Evolutionary conservation across 2,888 invertebrate genomes (phyloP).

Genomic region (Megastigmus dorsalis): DNA sequence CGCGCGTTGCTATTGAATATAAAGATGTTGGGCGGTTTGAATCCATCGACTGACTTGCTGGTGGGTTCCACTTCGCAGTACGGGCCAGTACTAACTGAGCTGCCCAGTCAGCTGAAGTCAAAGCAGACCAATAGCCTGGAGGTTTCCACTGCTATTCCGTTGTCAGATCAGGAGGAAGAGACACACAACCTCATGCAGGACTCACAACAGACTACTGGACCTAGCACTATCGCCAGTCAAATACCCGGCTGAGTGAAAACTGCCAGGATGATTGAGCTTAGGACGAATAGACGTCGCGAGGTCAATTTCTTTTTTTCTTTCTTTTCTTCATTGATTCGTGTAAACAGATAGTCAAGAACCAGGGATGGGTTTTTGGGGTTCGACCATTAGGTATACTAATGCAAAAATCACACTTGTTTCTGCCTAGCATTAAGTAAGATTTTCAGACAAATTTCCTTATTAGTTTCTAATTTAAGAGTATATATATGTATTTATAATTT

Average conservation of each 20-base stretch:
- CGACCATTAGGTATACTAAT: slow-evolving; percentile 15
- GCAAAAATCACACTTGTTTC: background rate
- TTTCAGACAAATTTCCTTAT: slow-evolving; percentile 26
- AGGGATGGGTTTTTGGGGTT: slow-evolving; percentile 41
- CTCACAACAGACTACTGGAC: slow-evolving; percentile 59
- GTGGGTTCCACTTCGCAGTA: slow-evolving; percentile 75
- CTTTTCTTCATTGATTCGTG: slow-evolving; percentile 44
- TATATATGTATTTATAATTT: background rate
- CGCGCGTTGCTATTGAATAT: slow-evolving; percentile 69
- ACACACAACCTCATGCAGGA: slow-evolving; percentile 72
- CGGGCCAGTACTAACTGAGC: slow-evolving; percentile 74
- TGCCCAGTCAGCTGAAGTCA: slow-evolving; percentile 70
- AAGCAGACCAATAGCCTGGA: slow-evolving; percentile 64
- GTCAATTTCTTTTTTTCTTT: slow-evolving; percentile 49
- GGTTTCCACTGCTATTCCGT: slow-evolving; percentile 63
- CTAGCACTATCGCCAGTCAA: slow-evolving; percentile 63
- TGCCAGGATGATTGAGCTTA: slow-evolving; percentile 1
- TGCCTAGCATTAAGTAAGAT: slow-evolving; percentile 12
- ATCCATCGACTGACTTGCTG: slow-evolving; percentile 75
- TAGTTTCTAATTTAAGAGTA: too few species aligned
- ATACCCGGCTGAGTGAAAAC: slow-evolving; percentile 66
- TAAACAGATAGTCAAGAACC: slow-evolving; percentile 45
- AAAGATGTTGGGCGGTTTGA: slow-evolving; percentile 75
- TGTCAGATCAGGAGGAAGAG: slow-evolving; percentile 73
- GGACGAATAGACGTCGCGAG: slow-evolving; percentile 21